A percentile compares a stretch with the other conserved stretches of the same genome.
These are phyloP conservation scores for Argyresthia albistria DNA, from an alignment of 2,888 invertebrate genomes.

Conservation along the genomic window DNA sequence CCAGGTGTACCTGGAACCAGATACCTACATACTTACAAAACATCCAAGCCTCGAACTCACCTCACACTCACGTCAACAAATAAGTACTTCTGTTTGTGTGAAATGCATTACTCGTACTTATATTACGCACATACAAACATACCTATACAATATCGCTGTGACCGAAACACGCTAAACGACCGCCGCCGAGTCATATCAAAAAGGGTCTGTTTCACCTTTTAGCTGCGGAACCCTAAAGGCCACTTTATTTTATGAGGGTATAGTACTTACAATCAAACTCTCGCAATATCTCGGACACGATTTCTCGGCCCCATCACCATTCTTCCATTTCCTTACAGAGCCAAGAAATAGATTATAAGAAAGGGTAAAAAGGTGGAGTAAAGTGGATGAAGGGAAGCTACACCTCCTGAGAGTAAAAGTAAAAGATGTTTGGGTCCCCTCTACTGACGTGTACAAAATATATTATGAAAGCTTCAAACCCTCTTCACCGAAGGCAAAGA, in stretches of 20 bases:
- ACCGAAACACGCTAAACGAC: too few relatives aligned
- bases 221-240: background rate
- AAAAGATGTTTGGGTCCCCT: conserved; percentile 53
- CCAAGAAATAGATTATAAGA: conserved; percentile 8
- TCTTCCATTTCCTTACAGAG: conserved; percentile 1
- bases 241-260: conserved; percentile 4
- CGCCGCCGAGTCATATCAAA: too few relatives aligned
- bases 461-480: conserved; percentile 46
- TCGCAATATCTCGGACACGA: background rate
- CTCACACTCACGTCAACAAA: too few relatives aligned
- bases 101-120: too few relatives aligned
- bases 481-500: conserved; percentile 25
- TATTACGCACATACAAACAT: too few relatives aligned
- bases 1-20: too few relatives aligned
- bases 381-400: conserved; percentile 44
- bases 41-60: too few relatives aligned
- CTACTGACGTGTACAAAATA: conserved; percentile 41
- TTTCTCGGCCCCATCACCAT: conserved; percentile 3
- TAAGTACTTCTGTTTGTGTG: too few relatives aligned
- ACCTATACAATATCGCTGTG: too few relatives aligned
- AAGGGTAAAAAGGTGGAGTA: conserved; percentile 33
- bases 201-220: background rate
- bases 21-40: too few relatives aligned
- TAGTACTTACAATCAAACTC: conserved; percentile 2
- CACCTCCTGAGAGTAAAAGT: conserved; percentile 44